Conservation (phyloP, 2,797 vertebrate species). For the Tokudaia muenninki region DNA sequence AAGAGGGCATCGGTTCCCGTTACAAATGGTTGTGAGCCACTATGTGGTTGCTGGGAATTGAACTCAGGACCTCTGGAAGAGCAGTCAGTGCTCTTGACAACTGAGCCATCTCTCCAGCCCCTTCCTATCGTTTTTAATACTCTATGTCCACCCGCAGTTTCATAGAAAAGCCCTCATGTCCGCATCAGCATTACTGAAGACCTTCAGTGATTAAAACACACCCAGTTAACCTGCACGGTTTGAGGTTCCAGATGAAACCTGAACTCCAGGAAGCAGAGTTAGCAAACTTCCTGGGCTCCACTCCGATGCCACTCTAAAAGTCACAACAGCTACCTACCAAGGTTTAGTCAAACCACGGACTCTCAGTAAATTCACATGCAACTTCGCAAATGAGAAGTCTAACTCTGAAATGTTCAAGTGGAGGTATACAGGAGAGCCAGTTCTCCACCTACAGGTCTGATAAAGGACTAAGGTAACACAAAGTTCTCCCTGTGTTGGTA, state of each 20-base stretch:
- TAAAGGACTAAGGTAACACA: background rate
- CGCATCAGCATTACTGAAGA: background rate
- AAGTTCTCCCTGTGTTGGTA: background rate
- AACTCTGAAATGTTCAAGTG: background rate
- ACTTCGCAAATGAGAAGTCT: background rate
- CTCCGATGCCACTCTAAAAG: slow-evolving; percentile 27
- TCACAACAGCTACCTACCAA: background rate
- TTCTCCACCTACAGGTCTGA: slow-evolving; percentile 51
- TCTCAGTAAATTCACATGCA: slow-evolving; percentile 2
- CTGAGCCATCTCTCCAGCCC: too few relatives aligned
- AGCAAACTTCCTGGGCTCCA: slow-evolving; percentile 26
- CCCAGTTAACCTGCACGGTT: background rate
- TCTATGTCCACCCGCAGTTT: background rate
- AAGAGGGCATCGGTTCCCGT: too few relatives aligned
- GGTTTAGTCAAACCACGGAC: slow-evolving; percentile 54
- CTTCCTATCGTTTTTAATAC: background rate
- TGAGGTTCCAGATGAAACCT: slow-evolving; percentile 38
- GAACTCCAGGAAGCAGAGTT: background rate
- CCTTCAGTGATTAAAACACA: background rate
- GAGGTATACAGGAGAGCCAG: slow-evolving; percentile 30
- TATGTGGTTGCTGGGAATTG: too few relatives aligned
- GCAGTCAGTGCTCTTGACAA: too few relatives aligned
- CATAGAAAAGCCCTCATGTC: background rate
- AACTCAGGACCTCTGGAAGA: too few relatives aligned
- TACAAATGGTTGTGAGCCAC: too few relatives aligned